Evolutionary conservation across 1,140 invertebrate species (phyloP).

Genomic region (Zaprionus vittiger): DNA sequence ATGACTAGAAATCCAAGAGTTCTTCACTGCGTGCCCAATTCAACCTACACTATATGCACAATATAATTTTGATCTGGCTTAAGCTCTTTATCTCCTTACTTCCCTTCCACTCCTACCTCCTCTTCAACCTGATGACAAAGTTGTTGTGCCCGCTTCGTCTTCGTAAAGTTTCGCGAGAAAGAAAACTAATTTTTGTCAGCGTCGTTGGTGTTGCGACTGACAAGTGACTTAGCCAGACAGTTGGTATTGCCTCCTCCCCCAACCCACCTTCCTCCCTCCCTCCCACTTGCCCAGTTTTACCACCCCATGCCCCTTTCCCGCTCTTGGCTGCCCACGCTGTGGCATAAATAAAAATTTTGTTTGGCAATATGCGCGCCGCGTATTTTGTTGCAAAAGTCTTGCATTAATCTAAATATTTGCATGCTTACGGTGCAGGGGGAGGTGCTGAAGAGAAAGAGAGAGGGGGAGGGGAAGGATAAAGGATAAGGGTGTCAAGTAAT

Average conservation of each 20-base stretch:
- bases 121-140: conserved; percentile 17
- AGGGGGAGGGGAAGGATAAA: not conserved
- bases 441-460: not conserved
- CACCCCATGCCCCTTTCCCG: not conserved
- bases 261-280: not conserved
- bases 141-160: not conserved
- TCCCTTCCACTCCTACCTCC: not conserved
- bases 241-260: not conserved
- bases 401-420: conserved; percentile 83
- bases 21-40: not conserved
- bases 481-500: conserved; percentile 19
- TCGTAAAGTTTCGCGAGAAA: conserved; percentile 18
- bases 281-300: not conserved
- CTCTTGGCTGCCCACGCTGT: not conserved
- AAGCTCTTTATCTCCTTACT: not conserved
- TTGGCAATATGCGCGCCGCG: conserved; percentile 79
- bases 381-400: conserved; percentile 83
- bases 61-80: conserved; percentile 8
- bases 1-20: not conserved
- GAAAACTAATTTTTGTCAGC: conserved; percentile 69
- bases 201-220: conserved; percentile 61
- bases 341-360: conserved; percentile 80
- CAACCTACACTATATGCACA: not conserved
- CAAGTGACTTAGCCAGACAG: conserved; percentile 63
- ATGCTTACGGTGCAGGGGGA: conserved; percentile 52